These are phyloP conservation scores for Theocolax elegans DNA, from an alignment of 1,140 invertebrate genomes.

Conservation along the genomic window DNA sequence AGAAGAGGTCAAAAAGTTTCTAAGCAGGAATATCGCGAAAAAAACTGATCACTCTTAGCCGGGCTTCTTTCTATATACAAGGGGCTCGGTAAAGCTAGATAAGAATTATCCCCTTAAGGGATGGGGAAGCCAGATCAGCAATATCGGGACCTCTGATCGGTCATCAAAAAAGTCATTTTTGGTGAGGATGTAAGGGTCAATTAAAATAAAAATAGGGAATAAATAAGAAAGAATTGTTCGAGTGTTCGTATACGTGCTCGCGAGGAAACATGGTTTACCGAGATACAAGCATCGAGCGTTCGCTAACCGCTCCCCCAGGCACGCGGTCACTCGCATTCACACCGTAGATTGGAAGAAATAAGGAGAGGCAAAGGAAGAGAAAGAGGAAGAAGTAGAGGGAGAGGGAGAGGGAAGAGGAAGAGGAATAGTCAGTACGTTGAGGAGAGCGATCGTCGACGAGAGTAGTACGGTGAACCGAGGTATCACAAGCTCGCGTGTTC, in stretches of 20 bases:
- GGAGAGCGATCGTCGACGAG: neutral
- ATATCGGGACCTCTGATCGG: neutral
- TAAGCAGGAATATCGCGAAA: neutral
- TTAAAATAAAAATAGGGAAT: neutral
- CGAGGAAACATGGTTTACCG: no score
- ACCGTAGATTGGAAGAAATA: no score
- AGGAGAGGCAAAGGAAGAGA: no score
- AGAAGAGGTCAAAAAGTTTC: neutral
- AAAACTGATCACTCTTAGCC: no score
- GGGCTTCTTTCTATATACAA: neutral
- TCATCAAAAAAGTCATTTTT: neutral
- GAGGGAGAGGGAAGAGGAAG: no score
- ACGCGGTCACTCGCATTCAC: no score
- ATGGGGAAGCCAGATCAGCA: neutral
- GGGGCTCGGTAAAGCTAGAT: neutral
- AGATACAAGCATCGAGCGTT: no score
- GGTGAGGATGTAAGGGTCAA: neutral
- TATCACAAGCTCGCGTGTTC: conserved; percentile 5
- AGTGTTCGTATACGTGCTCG: conserved; percentile 42
- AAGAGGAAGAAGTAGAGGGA: no score
- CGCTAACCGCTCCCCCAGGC: no score
- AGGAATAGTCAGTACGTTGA: neutral
- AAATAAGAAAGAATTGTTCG: conserved; percentile 32
- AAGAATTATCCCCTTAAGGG: neutral
- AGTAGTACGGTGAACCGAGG: neutral